Evolutionary conservation across 2,888 invertebrate species (phyloP), one percentile per base, ranked within the genome.

Genomic region (Cataglyphis livida): DNA sequence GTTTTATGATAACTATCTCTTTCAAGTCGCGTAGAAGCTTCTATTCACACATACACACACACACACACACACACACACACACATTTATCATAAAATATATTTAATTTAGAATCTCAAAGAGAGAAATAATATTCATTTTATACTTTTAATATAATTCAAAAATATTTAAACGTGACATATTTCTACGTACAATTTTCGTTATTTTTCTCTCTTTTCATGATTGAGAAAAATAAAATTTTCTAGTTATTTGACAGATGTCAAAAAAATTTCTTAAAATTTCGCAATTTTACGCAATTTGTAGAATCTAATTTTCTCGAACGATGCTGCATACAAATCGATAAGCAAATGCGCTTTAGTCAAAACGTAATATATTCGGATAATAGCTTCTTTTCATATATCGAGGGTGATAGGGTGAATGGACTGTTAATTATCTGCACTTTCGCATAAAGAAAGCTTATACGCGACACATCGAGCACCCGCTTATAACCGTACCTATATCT

Each of bases 401-500:
- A 35, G n/a, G 18, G 38, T 41, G 21, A 62, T 35, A 32, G n/a
- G 18, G 35, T 41, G 21, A 62, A 75, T 66, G 12, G 3, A 75
- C 7, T 12, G 38, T 54, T 65, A 68, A 76, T 68, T 65, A 18
- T 78, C 48, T 21, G 15, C 5, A 35, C 21, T 57, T 68, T 78
- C n/a, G 44, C 51, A 32, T 12, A 21, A 78, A 70, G 70, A 57
- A 76, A 68, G 28, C 28, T 57, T 68, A 41, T 41, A 44, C 21
- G 71, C 57, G 70, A 78, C 44, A 70, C 68, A 32, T 57, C 57
- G 57, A 10, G 57, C 41, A 44, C 21, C 25, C 44, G 44, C 57
- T 59, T 78, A 62, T 62, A 75, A 51, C 15, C 21, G 38, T 38
- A 75, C 41, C 38, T 62, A 38, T 38, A 78, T 59, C 41, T 41